Evolutionary conservation across 1,140 invertebrate genomes (phyloP).

Genomic region (Glossosoma conforme): DNA sequence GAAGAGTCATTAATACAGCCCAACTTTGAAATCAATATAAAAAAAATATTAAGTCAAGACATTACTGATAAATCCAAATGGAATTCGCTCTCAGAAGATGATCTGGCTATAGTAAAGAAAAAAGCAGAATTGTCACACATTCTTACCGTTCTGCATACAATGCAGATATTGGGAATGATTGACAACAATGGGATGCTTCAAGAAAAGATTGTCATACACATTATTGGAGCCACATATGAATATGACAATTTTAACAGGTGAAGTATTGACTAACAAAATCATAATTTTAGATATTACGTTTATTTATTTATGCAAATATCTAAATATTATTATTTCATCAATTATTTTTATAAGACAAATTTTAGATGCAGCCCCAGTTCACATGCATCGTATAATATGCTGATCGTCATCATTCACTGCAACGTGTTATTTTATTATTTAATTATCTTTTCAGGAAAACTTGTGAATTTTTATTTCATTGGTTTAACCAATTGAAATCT

Average conservation of each 20-base stretch:
- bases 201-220: constrained; percentile 32
- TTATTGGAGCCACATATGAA: constrained; percentile 34
- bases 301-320: constrained; percentile 2
- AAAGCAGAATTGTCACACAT: constrained; percentile 28
- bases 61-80: too few species aligned
- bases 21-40: too few species aligned
- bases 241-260: constrained; percentile 33
- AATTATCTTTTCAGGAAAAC: constrained; percentile 31
- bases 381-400: too few species aligned
- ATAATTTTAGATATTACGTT: not conserved
- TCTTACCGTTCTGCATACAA: constrained; percentile 33
- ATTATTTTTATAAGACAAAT: too few species aligned
- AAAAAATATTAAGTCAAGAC: too few species aligned
- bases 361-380: too few species aligned
- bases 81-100: not conserved
- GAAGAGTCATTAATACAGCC: too few species aligned
- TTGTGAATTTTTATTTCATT: constrained; percentile 31
- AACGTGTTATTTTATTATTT: too few species aligned
- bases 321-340: too few species aligned
- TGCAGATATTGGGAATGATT: constrained; percentile 28
- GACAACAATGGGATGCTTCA: constrained; percentile 18
- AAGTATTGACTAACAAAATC: not conserved
- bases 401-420: too few species aligned
- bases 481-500: constrained; percentile 32
- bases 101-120: constrained; percentile 10